Evolutionary conservation across 1,140 invertebrate genomes (phyloP).

Genomic region (Atta cephalotes): DNA sequence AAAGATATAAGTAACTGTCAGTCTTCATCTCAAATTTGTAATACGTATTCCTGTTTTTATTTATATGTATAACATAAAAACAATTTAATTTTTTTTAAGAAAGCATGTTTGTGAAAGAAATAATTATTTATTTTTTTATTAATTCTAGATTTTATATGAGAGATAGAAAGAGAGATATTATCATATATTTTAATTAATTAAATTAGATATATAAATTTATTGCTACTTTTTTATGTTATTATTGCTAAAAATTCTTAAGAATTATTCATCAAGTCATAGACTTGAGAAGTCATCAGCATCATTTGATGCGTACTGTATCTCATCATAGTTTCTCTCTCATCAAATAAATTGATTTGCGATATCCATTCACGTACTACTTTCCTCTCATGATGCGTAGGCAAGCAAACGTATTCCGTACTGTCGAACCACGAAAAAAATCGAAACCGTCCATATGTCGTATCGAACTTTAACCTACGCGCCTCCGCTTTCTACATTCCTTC

Average conservation of each 20-base stretch:
- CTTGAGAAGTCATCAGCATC: not conserved
- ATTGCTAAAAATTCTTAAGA: not conserved
- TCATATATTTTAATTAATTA: not conserved
- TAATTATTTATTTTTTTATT: not conserved
- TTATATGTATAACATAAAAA: not conserved
- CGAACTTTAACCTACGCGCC: slow-evolving; percentile 56
- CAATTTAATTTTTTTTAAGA: not conserved
- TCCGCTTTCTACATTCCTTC: slow-evolving; percentile 47
- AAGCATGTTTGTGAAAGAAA: not conserved
- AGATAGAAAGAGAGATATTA: no score
- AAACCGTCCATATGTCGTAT: slow-evolving; percentile 47
- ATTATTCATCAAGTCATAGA: not conserved
- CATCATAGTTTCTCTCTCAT: slow-evolving; percentile 46
- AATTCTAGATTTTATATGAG: not conserved
- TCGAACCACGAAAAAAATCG: slow-evolving; percentile 52
- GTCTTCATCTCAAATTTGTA: not conserved
- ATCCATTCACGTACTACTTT: slow-evolving; percentile 40
- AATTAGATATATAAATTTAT: not conserved
- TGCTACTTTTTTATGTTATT: not conserved
- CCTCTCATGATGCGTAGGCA: slow-evolving; percentile 31
- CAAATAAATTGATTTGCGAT: slow-evolving; percentile 54
- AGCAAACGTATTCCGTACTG: slow-evolving; percentile 30
- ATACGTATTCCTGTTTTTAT: not conserved
- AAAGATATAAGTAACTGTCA: not conserved
- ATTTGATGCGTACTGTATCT: not conserved